Evolutionary conservation across 2,113 vertebrate species (phyloP), one percentile per base, ranked within the genome.

Genomic region (Gavia stellata): DNA sequence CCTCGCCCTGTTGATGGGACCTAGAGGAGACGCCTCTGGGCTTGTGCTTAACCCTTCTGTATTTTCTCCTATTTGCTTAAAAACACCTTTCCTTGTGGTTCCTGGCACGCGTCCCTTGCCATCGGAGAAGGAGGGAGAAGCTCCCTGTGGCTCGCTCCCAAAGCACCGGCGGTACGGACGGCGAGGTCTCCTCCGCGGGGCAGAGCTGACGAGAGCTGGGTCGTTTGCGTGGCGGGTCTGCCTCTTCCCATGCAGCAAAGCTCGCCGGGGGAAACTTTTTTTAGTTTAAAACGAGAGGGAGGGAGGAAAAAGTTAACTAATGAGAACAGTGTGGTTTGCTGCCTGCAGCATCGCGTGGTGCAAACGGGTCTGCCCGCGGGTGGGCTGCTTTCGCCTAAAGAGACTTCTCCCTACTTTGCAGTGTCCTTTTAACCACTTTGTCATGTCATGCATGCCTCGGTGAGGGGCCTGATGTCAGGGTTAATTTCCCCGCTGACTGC

Each of bases 91-190:
- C 42, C 4, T 59, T 3, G 1, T 1, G 1, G 0, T 62, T 70
- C 38, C 56, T 81, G 72, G 63, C 28, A 7, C 0, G 0, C 0
- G 0, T 38, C 31, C 53, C 26, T 59, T 31, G 40, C 12, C 12
- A 61, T 28, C 0, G 4, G 29, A 62, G 74, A 21, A 44, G 34
- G 17, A 47, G 40, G 53, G 67, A 78, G 61, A 52, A 67, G 42
- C 23, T 89, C 67, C 17, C 24, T 12, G 19, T 71, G 38, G 31
- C 88, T 90, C 6, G 1, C 31, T 92, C n/a, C 71, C 42, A 5
- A 6, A 67, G 40, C 49, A 13, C 14, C 8, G 5, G 55, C 84
- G 10, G 14, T 36, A 25, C 24, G 4, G 7, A 12, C 4, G 59
- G n/a, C 7, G 31, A 58, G 44, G 28, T 44, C 44, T 78, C 47